These are phyloP conservation scores for Chymomyza costata DNA, from an alignment of 1,140 invertebrate species.

Conservation along the genomic window DNA sequence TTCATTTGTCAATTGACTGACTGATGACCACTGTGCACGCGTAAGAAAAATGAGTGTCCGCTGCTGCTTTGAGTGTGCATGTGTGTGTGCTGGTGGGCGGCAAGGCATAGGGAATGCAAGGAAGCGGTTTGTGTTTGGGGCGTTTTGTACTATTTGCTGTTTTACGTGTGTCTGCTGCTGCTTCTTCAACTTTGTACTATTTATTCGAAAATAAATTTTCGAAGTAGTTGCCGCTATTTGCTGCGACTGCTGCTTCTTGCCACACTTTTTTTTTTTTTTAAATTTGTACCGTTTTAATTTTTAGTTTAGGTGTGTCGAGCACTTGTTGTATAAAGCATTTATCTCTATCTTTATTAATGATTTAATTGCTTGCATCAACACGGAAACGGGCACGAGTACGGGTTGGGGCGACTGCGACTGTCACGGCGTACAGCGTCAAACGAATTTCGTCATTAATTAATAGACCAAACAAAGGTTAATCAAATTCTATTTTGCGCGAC, in stretches of 20 bases:
- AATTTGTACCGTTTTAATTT: constrained; percentile 21
- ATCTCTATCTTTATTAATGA: constrained; percentile 68
- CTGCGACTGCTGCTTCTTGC: constrained; percentile 18
- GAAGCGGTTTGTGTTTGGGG: constrained; percentile 10
- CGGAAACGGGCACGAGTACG: constrained; percentile 58
- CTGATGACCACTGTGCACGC: constrained; percentile 48
- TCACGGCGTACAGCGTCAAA: constrained; percentile 31
- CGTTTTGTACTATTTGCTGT: constrained; percentile 50
- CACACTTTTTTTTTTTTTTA: constrained; percentile 53
- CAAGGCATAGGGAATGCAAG: too few species aligned
- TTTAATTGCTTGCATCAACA: constrained; percentile 67
- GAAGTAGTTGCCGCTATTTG: constrained; percentile 51
- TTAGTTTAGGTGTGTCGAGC: constrained; percentile 28
- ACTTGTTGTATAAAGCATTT: constrained; percentile 24
- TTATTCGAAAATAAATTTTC: constrained; percentile 71
- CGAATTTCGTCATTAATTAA: constrained; percentile 69
- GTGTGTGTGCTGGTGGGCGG: constrained; percentile 24
- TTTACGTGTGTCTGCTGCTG: constrained; percentile 39
- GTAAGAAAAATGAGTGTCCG: constrained; percentile 39
- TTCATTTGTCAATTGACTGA: constrained; percentile 6
- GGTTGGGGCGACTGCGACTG: constrained; percentile 62
- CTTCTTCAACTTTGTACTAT: constrained; percentile 71
- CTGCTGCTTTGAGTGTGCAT: too few species aligned
- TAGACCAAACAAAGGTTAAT: constrained; percentile 58
- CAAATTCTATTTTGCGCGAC: constrained; percentile 47